Conservation (phyloP, 2,888 invertebrate genomes). For the Erpobdella octoculata region DNA sequence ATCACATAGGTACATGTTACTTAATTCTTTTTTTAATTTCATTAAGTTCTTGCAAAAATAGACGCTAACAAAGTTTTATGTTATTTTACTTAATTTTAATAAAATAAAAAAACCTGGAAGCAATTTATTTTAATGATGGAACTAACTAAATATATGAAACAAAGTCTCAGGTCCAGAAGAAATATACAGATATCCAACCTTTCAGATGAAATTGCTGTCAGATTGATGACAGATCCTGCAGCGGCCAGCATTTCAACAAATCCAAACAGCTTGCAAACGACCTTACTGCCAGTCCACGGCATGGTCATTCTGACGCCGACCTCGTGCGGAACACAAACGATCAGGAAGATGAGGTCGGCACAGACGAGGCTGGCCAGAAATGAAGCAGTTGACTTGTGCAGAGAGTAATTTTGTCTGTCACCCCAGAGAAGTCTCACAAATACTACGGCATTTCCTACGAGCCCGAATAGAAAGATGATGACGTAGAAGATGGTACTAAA, state of each 20-base stretch:
- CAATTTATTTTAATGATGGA: too few relatives aligned
- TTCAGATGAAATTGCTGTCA: conserved; percentile 56
- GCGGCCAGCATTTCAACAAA: conserved; percentile 55
- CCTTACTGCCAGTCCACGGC: conserved; percentile 52
- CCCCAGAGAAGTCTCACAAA: conserved; percentile 49
- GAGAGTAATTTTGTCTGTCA: conserved; percentile 45
- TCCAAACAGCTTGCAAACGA: conserved; percentile 54
- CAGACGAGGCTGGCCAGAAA: conserved; percentile 49
- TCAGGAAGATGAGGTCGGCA: conserved; percentile 54
- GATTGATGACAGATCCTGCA: conserved; percentile 55
- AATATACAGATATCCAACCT: conserved; percentile 53
- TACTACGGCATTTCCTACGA: conserved; percentile 54
- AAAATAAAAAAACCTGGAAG: too few relatives aligned
- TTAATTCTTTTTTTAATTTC: too few relatives aligned
- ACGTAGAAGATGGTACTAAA: conserved; percentile 43
- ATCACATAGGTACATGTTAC: too few relatives aligned
- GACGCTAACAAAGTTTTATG: too few relatives aligned
- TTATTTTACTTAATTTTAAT: too few relatives aligned
- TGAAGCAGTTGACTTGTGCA: conserved; percentile 47
- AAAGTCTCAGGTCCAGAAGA: too few relatives aligned
- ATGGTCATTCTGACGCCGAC: conserved; percentile 27
- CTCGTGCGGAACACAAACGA: conserved; percentile 55
- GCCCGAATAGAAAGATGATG: conserved; percentile 51
- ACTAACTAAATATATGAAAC: too few relatives aligned
- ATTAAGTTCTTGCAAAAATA: too few relatives aligned